Base-by-base conservation (phyloP, 1,140 invertebrate species). In the Hyphantria cunea region DNA sequence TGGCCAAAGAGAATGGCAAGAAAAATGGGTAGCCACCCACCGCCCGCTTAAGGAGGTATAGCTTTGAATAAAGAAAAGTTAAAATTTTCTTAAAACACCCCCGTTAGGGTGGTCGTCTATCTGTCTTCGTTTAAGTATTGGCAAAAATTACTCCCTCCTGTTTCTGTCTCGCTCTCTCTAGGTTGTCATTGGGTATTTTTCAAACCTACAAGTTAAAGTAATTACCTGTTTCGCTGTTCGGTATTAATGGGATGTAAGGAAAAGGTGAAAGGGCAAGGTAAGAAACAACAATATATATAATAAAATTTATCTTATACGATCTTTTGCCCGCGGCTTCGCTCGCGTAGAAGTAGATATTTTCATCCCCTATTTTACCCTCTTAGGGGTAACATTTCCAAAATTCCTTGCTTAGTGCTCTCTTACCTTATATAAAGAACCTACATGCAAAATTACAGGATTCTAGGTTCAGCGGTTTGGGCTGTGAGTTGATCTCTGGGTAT, bases 81-180 rank as follows among this genome's bases (percentile, higher is more conserved):
- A 87, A 89, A 89, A 85, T 89, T 89, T 89, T 86, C 84, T 87
- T 86, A 82, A 86, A 80, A 72, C 71, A 72, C 71, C 68, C 64
- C 69, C 55, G 9, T 13, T 34, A 34, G 74, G 76, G 82, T 73
- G 74, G 76, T 53, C 47, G 70, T 68, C 65, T 82, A 86, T 87
- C 83, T 89, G 80, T 89, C 82, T 89, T 86, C 80, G 76, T 81
- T 85, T 83, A 85, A 84, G 82, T 85, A 87, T 87, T 82, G 84
- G 84, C 84, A 87, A 85, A 85, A 87, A 87, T 83, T 69, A 76
- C 80, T 78, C 76, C 84, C 76, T 42, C 15, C 37, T 64, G 56
- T 44, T 59, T 58, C 49, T 31, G 39, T 80, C 84, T 70, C 78
- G 31, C 59, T 82, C 74, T 39, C 78, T 59, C 81, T 31, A 64